Conservation (phyloP, 2,113 vertebrate genomes). For the Barnardius zonarius region DNA sequence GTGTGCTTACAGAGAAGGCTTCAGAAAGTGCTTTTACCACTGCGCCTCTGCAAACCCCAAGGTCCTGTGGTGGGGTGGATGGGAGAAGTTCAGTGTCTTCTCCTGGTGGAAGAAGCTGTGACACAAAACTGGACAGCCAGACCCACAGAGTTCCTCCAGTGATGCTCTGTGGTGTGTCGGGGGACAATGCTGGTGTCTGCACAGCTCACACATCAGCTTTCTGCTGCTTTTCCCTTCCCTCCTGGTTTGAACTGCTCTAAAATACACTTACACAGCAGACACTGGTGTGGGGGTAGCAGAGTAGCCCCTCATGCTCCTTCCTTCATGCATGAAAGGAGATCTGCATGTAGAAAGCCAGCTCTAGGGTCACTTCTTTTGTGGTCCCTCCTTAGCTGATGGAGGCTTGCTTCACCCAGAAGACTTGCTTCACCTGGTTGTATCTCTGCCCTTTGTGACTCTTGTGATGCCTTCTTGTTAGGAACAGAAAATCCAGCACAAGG, state of each 20-base stretch:
- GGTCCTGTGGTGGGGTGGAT: neutral
- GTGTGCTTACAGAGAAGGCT: neutral
- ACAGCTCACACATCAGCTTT: neutral
- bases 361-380: neutral
- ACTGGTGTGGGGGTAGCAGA: neutral
- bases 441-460: neutral
- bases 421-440: neutral
- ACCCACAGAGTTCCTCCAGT: neutral
- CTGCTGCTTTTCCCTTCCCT: neutral
- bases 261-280: neutral
- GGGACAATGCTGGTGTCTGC: neutral
- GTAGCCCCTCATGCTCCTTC: neutral
- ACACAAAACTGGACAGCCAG: neutral
- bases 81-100: neutral
- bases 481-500: neutral
- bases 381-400: neutral
- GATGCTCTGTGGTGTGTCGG: neutral
- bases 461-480: neutral
- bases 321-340: neutral
- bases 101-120: neutral
- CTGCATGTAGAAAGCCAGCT: neutral
- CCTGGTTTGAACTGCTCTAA: neutral
- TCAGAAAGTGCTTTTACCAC: neutral
- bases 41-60: neutral
- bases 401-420: neutral